These are phyloP conservation scores for Zoanthus solanderi DNA, from an alignment of 92 coral and sea anemone species.

Conservation along the genomic window DNA sequence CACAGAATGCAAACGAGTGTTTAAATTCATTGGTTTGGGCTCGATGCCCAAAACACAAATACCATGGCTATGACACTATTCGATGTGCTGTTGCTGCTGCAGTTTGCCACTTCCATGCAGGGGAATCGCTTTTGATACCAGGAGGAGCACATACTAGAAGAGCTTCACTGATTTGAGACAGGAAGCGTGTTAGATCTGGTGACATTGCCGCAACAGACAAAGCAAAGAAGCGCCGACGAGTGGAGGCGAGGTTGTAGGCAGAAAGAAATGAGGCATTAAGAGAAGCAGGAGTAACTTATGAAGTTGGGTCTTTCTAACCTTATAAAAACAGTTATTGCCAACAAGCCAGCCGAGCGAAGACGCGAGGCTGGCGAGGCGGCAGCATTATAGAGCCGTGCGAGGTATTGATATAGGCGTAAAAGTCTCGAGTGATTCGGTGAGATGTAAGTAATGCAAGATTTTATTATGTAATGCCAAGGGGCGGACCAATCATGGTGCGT, in stretches of 20 bases:
- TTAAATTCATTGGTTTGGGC: too few species aligned
- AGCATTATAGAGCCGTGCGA: too few species aligned
- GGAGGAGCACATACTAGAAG: too few species aligned
- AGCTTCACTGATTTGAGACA: too few species aligned
- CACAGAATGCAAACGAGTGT: too few species aligned
- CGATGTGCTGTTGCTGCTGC: background rate
- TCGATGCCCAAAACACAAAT: background rate
- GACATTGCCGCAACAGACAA: too few species aligned
- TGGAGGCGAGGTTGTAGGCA: background rate
- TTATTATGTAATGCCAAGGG: conserved; percentile 26
- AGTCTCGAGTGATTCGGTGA: background rate
- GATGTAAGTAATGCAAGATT: conserved; percentile 7
- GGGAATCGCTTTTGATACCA: background rate
- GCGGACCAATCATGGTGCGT: background rate
- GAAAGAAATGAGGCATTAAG: background rate
- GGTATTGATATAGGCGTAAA: conserved; percentile 6
- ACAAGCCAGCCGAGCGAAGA: too few species aligned
- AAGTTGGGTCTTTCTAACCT: background rate
- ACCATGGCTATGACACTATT: background rate
- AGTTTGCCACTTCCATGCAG: background rate
- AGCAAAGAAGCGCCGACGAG: background rate
- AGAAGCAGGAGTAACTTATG: background rate
- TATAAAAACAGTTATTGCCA: background rate
- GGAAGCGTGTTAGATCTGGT: too few species aligned
- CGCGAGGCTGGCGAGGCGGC: conserved; percentile 25